These are phyloP conservation scores for Eilema caniola DNA, from an alignment of 2,888 invertebrate genomes.

Conservation along the genomic window DNA sequence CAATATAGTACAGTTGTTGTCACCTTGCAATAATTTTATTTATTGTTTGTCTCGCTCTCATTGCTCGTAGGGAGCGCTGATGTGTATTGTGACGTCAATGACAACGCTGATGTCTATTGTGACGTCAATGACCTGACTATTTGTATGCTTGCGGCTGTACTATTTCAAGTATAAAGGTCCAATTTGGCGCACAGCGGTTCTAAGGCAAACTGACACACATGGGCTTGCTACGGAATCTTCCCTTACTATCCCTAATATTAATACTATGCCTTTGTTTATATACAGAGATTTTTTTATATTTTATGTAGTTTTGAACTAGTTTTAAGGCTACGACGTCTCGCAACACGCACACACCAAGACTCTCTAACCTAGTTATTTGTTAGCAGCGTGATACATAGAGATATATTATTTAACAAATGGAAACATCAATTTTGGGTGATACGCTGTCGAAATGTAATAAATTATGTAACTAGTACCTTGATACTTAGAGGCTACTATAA, in stretches of 20 bases:
- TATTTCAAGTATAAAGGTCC: not conserved
- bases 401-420: constrained; percentile 50
- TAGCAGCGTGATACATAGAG: constrained; percentile 68
- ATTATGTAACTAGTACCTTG: not conserved
- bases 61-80: no score
- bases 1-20: no score
- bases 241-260: constrained; percentile 77
- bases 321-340: constrained; percentile 85
- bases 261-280: constrained; percentile 78
- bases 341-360: constrained; percentile 79
- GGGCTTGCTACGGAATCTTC: constrained; percentile 70
- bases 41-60: no score
- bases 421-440: constrained; percentile 69
- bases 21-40: no score
- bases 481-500: no score
- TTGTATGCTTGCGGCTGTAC: no score
- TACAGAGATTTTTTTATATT: constrained; percentile 72
- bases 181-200: constrained; percentile 53
- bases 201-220: constrained; percentile 62
- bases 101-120: no score
- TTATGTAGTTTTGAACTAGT: constrained; percentile 86
- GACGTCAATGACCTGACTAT: no score
- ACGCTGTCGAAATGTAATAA: constrained; percentile 49
- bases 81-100: no score
- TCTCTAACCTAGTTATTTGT: constrained; percentile 67